phyloP scores from a whole-genome alignment of 2,888 invertebrate genomes.

The Tachina fera region DNA sequence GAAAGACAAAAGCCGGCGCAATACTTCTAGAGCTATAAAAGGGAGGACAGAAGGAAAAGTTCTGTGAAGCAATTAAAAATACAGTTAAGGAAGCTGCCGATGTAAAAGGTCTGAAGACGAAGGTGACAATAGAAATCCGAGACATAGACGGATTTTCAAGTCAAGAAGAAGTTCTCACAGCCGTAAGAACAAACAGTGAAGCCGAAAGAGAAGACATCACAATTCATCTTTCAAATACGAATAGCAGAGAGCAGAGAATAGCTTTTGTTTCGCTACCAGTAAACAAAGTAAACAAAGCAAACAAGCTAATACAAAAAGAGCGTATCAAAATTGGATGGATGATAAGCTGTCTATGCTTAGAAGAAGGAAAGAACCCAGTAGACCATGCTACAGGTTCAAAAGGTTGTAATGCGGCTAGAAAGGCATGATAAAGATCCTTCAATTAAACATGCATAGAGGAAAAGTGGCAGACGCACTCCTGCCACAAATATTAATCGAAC shows the following conservation, averaged over 20 bases:
- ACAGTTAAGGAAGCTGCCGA: slow-evolving; percentile 16
- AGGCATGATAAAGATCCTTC: too few species aligned
- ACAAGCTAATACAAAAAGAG: neutral
- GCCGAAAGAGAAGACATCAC: neutral
- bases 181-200: neutral
- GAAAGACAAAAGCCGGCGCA: slow-evolving; percentile 19
- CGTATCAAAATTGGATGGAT: neutral
- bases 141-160: slow-evolving; percentile 9
- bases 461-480: neutral
- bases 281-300: neutral
- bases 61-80: slow-evolving; percentile 5
- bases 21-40: slow-evolving; percentile 1
- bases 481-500: slow-evolving; percentile 1
- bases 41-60: slow-evolving; percentile 10
- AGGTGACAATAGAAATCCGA: slow-evolving; percentile 5
- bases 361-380: too few species aligned
- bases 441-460: too few species aligned
- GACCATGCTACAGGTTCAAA: too few species aligned
- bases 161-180: neutral
- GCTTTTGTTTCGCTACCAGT: slow-evolving; percentile 10
- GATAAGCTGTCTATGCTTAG: too few species aligned
- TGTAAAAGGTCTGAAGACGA: neutral
- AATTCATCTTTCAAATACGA: neutral
- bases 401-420: too few species aligned
- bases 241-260: slow-evolving; percentile 11